Percentiles rank a stretch among this genome's conserved stretches.
Evolutionary conservation across 2,888 invertebrate genomes (phyloP).

Genomic region (Hirtodrosophila trivittata): DNA sequence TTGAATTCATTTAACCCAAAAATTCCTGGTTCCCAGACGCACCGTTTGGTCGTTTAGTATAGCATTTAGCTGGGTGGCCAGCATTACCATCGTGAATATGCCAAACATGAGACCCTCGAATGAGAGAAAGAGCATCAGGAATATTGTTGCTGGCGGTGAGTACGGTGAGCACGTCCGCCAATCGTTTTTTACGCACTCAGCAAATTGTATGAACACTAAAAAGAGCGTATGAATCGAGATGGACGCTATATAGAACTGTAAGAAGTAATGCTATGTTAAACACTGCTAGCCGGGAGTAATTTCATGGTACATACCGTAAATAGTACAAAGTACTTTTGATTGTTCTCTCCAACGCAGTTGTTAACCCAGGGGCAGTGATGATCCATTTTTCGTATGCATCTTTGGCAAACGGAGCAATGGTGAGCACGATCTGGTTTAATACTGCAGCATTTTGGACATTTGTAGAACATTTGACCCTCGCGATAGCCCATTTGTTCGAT

Average conservation of each 20-base stretch:
- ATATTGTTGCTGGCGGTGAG: conserved; percentile 97
- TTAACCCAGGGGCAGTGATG: conserved; percentile 97
- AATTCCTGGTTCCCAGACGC: too few species aligned
- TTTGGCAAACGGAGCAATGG: conserved; percentile 97
- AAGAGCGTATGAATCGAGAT: conserved; percentile 97
- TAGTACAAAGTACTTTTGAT: conserved; percentile 99
- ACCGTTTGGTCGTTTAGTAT: conserved; percentile 99
- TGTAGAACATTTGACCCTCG: conserved; percentile 96
- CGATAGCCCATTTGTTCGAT: conserved; percentile 96
- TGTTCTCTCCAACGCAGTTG: conserved; percentile 99
- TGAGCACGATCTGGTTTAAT: conserved; percentile 98
- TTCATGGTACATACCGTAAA: too few species aligned
- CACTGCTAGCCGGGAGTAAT: too few species aligned
- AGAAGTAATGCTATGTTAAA: too few species aligned
- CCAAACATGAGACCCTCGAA: conserved; percentile 98
- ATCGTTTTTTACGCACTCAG: conserved; percentile 95
- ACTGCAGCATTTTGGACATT: conserved; percentile 97
- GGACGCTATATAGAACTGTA: conserved; percentile 98
- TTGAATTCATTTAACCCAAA: too few species aligned
- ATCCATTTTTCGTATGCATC: conserved; percentile 88
- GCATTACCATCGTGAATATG: conserved; percentile 98
- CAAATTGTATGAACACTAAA: conserved; percentile 96
- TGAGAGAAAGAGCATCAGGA: conserved; percentile 94
- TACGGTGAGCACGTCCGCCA: conserved; percentile 97
- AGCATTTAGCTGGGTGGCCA: conserved; percentile 97